A percentile compares a stretch with the other conserved stretches of the same genome.
Conservation (phyloP, 2,797 vertebrate genomes). For the Halcyon chelicuti region DNA sequence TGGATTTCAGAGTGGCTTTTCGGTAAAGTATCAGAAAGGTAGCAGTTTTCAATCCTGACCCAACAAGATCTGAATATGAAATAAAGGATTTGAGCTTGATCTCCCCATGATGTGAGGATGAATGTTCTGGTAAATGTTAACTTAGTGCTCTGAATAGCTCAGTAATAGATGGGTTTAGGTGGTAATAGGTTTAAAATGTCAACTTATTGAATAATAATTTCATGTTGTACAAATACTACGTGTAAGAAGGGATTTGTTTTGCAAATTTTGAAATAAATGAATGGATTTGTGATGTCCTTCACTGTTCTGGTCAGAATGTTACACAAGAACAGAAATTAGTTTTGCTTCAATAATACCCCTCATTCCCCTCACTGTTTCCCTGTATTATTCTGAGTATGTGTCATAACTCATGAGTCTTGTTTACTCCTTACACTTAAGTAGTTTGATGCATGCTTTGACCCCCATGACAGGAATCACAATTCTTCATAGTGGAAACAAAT, state of each 20-base stretch:
- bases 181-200: conserved; percentile 89
- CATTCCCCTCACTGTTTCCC: conserved; percentile 34
- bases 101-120: conserved; percentile 91
- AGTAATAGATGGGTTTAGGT: conserved; percentile 88
- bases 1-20: conserved; percentile 84
- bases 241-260: conserved; percentile 87
- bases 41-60: conserved; percentile 88
- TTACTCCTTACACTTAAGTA: conserved; percentile 51
- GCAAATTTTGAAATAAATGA: conserved; percentile 87
- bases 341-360: conserved; percentile 55
- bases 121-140: conserved; percentile 93
- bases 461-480: conserved; percentile 15
- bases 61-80: conserved; percentile 88
- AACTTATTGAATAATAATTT: conserved; percentile 93
- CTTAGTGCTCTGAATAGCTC: conserved; percentile 91
- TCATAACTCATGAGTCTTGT: conserved; percentile 45
- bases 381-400: neutral
- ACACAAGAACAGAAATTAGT: conserved; percentile 70
- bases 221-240: conserved; percentile 85
- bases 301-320: conserved; percentile 75
- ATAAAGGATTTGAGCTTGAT: conserved; percentile 92
- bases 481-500: conserved; percentile 18
- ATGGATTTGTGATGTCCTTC: conserved; percentile 84
- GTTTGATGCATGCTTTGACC: neutral
- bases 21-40: conserved; percentile 89